Evolutionary conservation across 2,113 vertebrate genomes (phyloP).

Genomic region (Pionites leucogaster): DNA sequence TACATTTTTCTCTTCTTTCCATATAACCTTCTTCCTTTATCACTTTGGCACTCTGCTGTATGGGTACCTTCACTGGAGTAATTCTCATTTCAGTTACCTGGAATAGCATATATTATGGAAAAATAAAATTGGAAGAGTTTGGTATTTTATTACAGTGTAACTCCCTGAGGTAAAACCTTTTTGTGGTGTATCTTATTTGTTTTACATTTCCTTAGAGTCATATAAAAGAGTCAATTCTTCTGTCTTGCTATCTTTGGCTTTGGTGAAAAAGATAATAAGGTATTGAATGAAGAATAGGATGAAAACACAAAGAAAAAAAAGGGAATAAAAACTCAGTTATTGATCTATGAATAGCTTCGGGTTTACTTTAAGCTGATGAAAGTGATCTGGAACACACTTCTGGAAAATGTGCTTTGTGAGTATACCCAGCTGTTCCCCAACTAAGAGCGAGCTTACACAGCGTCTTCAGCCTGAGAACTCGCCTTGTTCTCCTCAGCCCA

Average conservation of each 20-base stretch:
- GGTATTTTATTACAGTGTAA: neutral
- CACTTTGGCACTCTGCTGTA: neutral
- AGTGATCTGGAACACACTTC: neutral
- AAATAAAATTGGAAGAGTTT: neutral
- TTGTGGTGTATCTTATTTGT: neutral
- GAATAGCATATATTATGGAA: neutral
- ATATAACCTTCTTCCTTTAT: neutral
- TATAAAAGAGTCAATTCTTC: neutral
- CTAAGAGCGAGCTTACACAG: neutral
- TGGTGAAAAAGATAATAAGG: neutral
- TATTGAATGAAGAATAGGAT: neutral
- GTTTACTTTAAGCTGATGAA: neutral
- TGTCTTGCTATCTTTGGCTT: neutral
- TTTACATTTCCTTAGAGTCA: neutral
- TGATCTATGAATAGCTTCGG: neutral
- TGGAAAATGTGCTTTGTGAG: neutral
- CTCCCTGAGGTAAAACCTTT: neutral
- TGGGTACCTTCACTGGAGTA: neutral
- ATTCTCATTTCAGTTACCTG: neutral
- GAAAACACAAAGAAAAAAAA: neutral
- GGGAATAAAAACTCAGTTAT: neutral
- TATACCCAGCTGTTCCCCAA: neutral
- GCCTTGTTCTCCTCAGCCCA: neutral
- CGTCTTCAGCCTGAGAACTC: neutral
- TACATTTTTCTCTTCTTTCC: conserved; percentile 13